Percentiles rank a stretch among this genome's conserved stretches.
These are phyloP conservation scores for Steinernema scapterisci DNA, from an alignment of 2,888 invertebrate genomes.

Conservation along the genomic window DNA sequence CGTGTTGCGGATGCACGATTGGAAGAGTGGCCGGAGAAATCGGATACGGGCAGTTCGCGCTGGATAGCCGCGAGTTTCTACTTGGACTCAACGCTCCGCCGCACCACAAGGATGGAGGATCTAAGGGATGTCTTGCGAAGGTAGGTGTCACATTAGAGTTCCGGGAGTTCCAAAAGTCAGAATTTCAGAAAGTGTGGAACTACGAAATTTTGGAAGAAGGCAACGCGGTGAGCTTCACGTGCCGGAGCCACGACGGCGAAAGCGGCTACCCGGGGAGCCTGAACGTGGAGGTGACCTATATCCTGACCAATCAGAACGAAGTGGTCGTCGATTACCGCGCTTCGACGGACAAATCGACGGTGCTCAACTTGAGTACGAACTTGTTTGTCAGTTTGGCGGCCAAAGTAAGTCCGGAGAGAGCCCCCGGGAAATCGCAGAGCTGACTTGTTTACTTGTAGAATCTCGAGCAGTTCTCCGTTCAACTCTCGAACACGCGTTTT, in stretches of 20 bases:
- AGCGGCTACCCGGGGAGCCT: slow-evolving; percentile 89
- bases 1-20: slow-evolving; percentile 19
- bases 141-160: no score
- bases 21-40: slow-evolving; percentile 17
- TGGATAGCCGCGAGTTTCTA: slow-evolving; percentile 20
- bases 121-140: slow-evolving; percentile 7
- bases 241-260: slow-evolving; percentile 77
- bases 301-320: slow-evolving; percentile 78
- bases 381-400: not conserved
- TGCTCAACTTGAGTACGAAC: slow-evolving; percentile 79
- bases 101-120: slow-evolving; percentile 17
- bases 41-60: slow-evolving; percentile 22
- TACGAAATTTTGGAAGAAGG: slow-evolving; percentile 18
- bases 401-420: not conserved
- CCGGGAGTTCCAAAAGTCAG: no score
- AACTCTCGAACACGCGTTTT: slow-evolving; percentile 22
- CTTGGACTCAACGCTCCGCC: slow-evolving; percentile 12
- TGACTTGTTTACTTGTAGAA: slow-evolving; percentile 6
- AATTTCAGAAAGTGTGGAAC: slow-evolving; percentile 25
- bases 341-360: slow-evolving; percentile 74
- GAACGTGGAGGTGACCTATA: slow-evolving; percentile 76
- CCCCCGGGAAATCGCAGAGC: slow-evolving; percentile 7
- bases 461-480: slow-evolving; percentile 21
- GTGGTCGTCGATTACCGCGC: slow-evolving; percentile 80
- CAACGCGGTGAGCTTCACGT: slow-evolving; percentile 20